Base-by-base conservation (phyloP, 2,797 vertebrate species). In the Crocidura indochinensis region DNA sequence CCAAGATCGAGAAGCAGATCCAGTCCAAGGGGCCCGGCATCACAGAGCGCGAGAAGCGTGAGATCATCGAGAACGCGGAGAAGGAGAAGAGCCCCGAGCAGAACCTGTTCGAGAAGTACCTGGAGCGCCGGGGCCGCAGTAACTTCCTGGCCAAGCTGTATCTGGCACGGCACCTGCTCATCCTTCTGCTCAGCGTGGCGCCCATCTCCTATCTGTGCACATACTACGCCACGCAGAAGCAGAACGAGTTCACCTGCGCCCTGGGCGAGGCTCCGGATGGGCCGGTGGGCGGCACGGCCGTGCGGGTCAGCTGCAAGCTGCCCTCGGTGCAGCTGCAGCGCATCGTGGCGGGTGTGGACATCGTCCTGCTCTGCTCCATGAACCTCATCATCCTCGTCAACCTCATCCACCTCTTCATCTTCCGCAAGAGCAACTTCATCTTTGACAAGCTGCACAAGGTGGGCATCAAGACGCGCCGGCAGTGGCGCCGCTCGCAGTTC, bases 1-100 rank as follows among this genome's bases (percentile, higher is more conserved):
- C 99, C 56, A 99, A 99, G 98, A 99, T 99, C n/a, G 99, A 99
- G 97, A 99, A 99, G 97, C 99, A 99, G 98, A 99, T 99, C 96
- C 99, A 99, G 90, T 99, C 99, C 94, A 99, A 99, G 97, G 99
- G 99, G n/a, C 99, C 99, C 0, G 99, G 99, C 72, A 99, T 99
- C 95, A 99, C 99, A 0, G 99, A 99, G 97, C 98, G 98, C 7
- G 99, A 99, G 96, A 98, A 98, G 92, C 97, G 99, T 10, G 99
- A 99, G 97, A 99, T 99, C 94, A 99, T 99, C 94, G 99, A 99
- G 97, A 99, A 99, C 0, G 99, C 99, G 0, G 99, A 99, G 96
- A 99, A 99, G 97, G 99, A 99, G 96, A 99, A 99, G 97, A 99
- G 99, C 94, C 99, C 99, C 0, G 99, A 99, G 96, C 99, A 99